A percentile compares a stretch with the other conserved stretches of the same genome.
These are phyloP conservation scores for Hylaea fasciaria DNA, from an alignment of 2,888 invertebrate genomes.

Conservation along the genomic window DNA sequence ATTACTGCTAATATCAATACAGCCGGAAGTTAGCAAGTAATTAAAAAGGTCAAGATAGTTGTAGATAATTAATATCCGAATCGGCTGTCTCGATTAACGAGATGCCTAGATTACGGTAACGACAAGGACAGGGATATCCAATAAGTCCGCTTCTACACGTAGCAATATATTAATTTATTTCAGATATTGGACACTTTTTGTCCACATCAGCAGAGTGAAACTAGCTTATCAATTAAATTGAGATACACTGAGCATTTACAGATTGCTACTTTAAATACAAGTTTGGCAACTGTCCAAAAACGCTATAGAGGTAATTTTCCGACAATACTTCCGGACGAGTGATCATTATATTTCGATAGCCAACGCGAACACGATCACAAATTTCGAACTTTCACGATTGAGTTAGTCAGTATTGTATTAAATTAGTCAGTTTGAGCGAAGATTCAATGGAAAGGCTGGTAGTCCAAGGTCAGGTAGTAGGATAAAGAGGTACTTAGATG, in stretches of 20 bases:
- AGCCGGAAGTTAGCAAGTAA: no score
- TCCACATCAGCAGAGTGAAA: no score
- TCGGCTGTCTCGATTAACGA: neutral
- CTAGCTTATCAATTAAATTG: no score
- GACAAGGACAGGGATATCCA: constrained; percentile 9
- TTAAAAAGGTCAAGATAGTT: no score
- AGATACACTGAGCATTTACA: neutral
- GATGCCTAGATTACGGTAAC: constrained; percentile 2
- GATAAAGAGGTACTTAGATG: no score
- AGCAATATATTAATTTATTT: no score
- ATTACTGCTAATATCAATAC: no score
- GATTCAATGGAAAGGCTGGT: no score
- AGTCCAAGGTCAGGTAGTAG: no score
- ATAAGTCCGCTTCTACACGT: neutral
- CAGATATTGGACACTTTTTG: no score
- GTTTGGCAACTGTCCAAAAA: neutral
- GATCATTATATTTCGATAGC: constrained; percentile 58
- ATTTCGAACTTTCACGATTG: constrained; percentile 19
- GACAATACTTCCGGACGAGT: constrained; percentile 43
- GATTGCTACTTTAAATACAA: neutral
- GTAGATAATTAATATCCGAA: neutral
- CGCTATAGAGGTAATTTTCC: neutral
- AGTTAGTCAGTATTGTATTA: neutral
- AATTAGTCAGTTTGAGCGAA: no score
- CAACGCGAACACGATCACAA: constrained; percentile 40